Base-by-base conservation (phyloP, 2,113 vertebrate genomes). In the Rhineura floridana region DNA sequence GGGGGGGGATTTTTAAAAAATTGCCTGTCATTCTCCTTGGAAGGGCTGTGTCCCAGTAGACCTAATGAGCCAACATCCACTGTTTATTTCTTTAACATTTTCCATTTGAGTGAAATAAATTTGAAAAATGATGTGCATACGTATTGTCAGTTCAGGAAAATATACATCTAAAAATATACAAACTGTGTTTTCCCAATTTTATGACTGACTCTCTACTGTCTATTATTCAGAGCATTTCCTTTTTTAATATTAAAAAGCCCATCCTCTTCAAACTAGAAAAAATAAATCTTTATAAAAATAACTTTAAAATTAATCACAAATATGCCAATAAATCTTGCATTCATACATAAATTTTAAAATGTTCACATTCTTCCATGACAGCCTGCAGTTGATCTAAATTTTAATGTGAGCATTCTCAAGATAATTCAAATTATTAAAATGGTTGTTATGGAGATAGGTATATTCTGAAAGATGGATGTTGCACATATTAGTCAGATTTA, bases 361-460 rank as follows among this genome's bases (percentile, higher is more conserved):
- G 6, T 0, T 0, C 73, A 55, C 0, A 89, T 84, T 46, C 72
- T 0, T 36, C 76, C 85, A 6, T 87, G 48, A 81, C 21, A 81
- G 70, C 87, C 80, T 59, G 36, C 85, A 46, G 59, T 44, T 65
- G 2, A 75, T 86, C 39, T 89, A 77, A 50, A 81, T 13, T 89
- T 88, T 30, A 25, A 87, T 80, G 4, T 48, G 81, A 3, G 1
- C 69, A 85, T 89, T 84, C 42, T 84, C 36, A 67, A n/a, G 0
- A 67, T 78, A 42, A 87, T 87, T 83, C 75, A 82, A 76, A 80
- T 84, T 55, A 25, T 69, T 83, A 83, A 72, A 55, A 4, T 86
- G 89, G 62, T 83, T 73, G 72, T 91, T 91, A 3, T 79, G 70
- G 72, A 87, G 42, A 86, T 91, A 87, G 85, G 88, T 5, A 2